Evolutionary conservation across 1,140 invertebrate species (phyloP), one percentile per base, ranked within the genome.

Genomic region (Bombus superbus): DNA sequence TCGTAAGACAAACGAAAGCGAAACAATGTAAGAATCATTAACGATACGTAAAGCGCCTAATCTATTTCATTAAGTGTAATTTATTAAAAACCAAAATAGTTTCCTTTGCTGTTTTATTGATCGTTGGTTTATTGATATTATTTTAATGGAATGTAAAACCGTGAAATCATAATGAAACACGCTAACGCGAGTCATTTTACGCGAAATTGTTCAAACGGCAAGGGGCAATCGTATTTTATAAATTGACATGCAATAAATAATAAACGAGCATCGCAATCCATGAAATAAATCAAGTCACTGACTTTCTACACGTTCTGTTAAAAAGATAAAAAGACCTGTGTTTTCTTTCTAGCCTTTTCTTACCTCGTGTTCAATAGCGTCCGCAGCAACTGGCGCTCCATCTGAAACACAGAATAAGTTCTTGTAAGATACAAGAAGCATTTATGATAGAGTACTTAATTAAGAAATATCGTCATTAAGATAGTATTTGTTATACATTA

Each of bases 351-450:
- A 76, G 6, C 40, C 42, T 62, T 79, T 72, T 88, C 88, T 90
- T 86, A 94, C 93, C 93, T 94, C 92, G 78, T 92, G 89, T 78
- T 53, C 85, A 62, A 78, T 78, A 25, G 81, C 86, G 69, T 92
- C 91, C 71, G 91, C 83, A 25, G 86, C 83, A 69, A 93, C 88
- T 22, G 92, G 88, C 64, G 89, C 89, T 87, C 92, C 93, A 87
- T 94, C 93, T 94, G 92, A 72, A 94, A 94, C 88, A 93, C 88
- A 88, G 42, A 88, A 76, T 32, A 35, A 42, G n/a, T 81, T 38
- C 28, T 66, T 53, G 73, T 86, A 11, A 86, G 25, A 64, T 40
- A 75, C 13, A n/a, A 62, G 11, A 62, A n/a, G 1, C 4, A 28
- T 53, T 53, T 53, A 53, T 53, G 47, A 22, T 8, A 53, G 18